Evolutionary conservation across 2,888 invertebrate species (phyloP), one percentile per base, ranked within the genome.

Genomic region (Catocala sponsa): DNA sequence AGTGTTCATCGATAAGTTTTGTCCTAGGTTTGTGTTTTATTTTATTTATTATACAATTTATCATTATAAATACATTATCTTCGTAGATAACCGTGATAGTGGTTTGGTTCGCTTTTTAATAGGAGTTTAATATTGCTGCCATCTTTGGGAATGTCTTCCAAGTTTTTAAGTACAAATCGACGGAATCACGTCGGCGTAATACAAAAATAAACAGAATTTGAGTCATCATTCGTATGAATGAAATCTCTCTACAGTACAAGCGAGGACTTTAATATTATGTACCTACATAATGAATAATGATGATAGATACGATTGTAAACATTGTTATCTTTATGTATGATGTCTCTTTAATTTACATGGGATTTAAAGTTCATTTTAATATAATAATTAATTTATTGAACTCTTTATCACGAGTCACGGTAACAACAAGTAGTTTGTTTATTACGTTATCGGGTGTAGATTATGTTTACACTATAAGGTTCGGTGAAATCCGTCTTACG

Each of bases 11-110:
- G 42, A 52, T 38, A 61, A 51, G 62, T 51, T 62, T 58, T 65
- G 50, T 63, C 53, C 46, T 60, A 78, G 87, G 86, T 86, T 69
- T 83, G 75, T 84, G 74, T 83, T 78, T 68, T 77, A 69, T 72
- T 52, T 65, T 67, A 70, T 76, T 66, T 67, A 74, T 80, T 35
- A 75, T 68, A 38, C 35, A 38, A 38, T 38, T 38, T 38, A 38
- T 38, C 35, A 80, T 82, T 79, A 81, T 81, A 80, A 81, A 79
- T 79, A 80, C 78, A 75, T 84, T 81, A 83, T 85, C 78, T 61
- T 76, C 68, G 65, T 62, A 83, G 89, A 91, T 90, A 89, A 86
- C 78, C 83, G 85, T 88, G 89, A 90, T 91, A 89, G 91, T 91
- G 91, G 86, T 88, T 89, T 87, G 84, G 85, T 78, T 72, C 56